Conservation (phyloP, 2,113 vertebrate species). For the Otocyon megalotis region DNA sequence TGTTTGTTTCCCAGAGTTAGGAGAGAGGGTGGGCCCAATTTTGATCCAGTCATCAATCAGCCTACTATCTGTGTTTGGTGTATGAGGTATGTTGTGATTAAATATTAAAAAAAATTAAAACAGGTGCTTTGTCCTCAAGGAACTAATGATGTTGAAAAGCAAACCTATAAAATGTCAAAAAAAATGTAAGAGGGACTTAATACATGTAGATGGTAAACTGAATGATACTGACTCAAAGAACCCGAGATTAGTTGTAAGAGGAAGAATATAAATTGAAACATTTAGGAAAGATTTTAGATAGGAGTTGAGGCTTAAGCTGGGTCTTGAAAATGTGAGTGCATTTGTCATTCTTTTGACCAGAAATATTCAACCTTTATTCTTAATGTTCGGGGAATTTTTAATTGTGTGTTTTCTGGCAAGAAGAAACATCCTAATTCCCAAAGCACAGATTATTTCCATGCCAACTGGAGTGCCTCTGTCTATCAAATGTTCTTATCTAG, state of each 20-base stretch:
- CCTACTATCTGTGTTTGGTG: neutral
- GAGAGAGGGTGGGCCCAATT: neutral
- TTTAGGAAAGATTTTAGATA: neutral
- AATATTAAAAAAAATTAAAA: neutral
- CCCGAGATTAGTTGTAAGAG: neutral
- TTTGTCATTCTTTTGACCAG: neutral
- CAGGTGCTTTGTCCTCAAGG: neutral
- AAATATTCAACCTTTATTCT: neutral
- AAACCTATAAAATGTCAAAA: constrained; percentile 1
- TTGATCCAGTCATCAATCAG: neutral
- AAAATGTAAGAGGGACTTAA: neutral
- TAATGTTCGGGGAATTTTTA: neutral
- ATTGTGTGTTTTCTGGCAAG: neutral
- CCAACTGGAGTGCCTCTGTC: neutral
- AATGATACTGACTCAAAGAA: neutral
- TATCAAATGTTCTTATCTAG: neutral
- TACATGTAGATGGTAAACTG: neutral
- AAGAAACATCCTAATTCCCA: neutral
- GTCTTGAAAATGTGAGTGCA: neutral
- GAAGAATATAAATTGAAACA: neutral
- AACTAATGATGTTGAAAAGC: neutral
- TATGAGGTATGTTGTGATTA: neutral
- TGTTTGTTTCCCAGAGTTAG: no score
- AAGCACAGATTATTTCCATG: neutral
- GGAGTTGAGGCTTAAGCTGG: neutral